Evolutionary conservation across 35 echinoderm and acorn worm species (phyloP), one percentile per base, ranked within the genome.

Genomic region (Apostichopus japonicus): DNA sequence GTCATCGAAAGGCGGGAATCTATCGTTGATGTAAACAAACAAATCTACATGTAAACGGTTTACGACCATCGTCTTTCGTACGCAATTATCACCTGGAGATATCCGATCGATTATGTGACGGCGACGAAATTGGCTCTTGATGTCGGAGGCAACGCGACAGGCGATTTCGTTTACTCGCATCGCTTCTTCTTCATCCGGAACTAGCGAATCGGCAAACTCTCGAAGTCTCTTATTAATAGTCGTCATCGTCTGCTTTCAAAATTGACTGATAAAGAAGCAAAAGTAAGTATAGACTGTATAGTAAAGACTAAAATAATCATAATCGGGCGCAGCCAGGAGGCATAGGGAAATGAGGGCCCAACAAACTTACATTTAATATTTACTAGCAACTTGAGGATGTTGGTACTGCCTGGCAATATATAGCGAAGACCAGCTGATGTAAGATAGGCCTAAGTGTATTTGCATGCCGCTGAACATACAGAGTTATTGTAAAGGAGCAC

Each of bases 21-120:
- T 79, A 11, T 79, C 77, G 25, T 79, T n/a, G 77, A 79, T 51
- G 23, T 79, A 79, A 13, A 79, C 77, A 51, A 79, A 79, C 77
- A 79, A 33, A 10, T 79, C 51, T 51, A 79, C 77, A 6, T 79
- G 19, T 23, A 79, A 10, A 24, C 23, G 51, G 51, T 24, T 22
- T 33, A 24, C 2, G 10, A 79, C 5, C 11, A 51, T 13, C 11
- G 77, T 79, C 77, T 79, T 79, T 79, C 77, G 4, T 79, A 24
- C 23, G 5, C 23, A 79, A 79, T 23, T 79, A 23, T 10, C 23
- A 79, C 23, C 77, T 22, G 17, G 23, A 23, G 77, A 79, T 33
- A 79, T 79, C 23, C 77, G 77, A 51, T 79, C 77, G 23, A 79
- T 79, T 5, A 79, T 10, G 23, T 79, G 51, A 25, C 77, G 77